phyloP scores from a whole-genome alignment of 2,888 invertebrate species.

The Protophormia terraenovae region DNA sequence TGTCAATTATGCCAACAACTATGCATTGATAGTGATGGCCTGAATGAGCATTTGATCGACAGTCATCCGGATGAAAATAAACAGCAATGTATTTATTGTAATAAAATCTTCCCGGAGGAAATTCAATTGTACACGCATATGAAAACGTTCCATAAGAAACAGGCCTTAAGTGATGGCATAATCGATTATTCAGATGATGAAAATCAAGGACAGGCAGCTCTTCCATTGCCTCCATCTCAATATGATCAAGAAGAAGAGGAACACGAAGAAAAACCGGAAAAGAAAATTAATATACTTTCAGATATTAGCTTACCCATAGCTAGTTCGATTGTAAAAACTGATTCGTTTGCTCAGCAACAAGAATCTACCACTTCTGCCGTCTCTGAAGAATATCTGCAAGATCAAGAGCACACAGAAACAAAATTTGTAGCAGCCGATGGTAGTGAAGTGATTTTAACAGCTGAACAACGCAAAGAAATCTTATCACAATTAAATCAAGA shows the following conservation, averaged over 20 bases:
- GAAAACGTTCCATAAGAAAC: conserved; percentile 85
- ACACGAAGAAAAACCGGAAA: conserved; percentile 20
- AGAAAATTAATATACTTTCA: conserved; percentile 82
- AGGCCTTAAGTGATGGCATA: conserved; percentile 86
- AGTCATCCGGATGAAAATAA: conserved; percentile 81
- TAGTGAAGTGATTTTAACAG: conserved; percentile 80
- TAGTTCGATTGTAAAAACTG: conserved; percentile 71
- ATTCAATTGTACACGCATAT: conserved; percentile 88
- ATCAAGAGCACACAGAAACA: conserved; percentile 72
- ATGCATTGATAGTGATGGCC: conserved; percentile 87
- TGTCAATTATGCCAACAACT: conserved; percentile 87
- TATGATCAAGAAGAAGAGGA: conserved; percentile 70
- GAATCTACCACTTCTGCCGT: conserved; percentile 80
- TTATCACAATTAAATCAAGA: conserved; percentile 80
- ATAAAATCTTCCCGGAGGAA: conserved; percentile 87
- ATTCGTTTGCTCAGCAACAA: conserved; percentile 83
- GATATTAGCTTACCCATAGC: conserved; percentile 79
- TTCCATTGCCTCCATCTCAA: conserved; percentile 66
- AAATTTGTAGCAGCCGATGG: conserved; percentile 82
- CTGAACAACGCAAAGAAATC: conserved; percentile 80
- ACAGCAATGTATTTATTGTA: conserved; percentile 88
- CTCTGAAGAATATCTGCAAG: conserved; percentile 79
- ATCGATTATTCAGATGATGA: conserved; percentile 84
- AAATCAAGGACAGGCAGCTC: conserved; percentile 65
- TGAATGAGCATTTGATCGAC: conserved; percentile 87